These are phyloP conservation scores for Acrobeloides nanus DNA, from an alignment of 2,888 invertebrate genomes.

Conservation along the genomic window DNA sequence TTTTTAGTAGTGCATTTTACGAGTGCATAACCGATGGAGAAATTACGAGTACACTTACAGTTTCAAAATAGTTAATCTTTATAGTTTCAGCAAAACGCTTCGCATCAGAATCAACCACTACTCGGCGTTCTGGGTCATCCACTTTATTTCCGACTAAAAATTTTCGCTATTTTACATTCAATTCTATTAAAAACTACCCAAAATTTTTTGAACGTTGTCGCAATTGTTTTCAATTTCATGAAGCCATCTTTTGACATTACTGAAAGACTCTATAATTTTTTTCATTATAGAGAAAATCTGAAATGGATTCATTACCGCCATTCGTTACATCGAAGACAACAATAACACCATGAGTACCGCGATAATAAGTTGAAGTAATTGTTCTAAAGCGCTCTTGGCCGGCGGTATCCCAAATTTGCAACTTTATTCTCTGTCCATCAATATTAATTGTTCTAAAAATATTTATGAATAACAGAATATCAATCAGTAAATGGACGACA, in stretches of 20 bases:
- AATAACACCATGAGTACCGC: conserved; percentile 98
- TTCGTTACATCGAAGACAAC: conserved; percentile 98
- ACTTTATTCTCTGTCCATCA: conserved; percentile 58
- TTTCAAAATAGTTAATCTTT: conserved; percentile 92
- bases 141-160: conserved; percentile 82
- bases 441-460: conserved; percentile 70
- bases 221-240: conserved; percentile 99
- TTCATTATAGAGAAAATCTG: no score
- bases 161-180: neutral
- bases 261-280: conserved; percentile 99
- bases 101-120: conserved; percentile 92
- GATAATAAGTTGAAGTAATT: conserved; percentile 82
- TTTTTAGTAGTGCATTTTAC: neutral
- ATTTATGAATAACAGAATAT: no score
- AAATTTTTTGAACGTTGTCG: conserved; percentile 63
- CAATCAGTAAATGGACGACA: no score
- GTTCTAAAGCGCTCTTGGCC: conserved; percentile 95
- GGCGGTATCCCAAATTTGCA: conserved; percentile 89
- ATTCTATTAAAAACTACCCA: conserved; percentile 23
- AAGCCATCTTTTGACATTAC: conserved; percentile 96
- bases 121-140: conserved; percentile 85
- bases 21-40: neutral
- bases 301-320: no score
- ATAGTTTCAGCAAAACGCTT: conserved; percentile 92
- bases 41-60: conserved; percentile 62